phyloP scores from a whole-genome alignment of 1,140 invertebrate genomes.

The Rhopalosiphum padi region DNA sequence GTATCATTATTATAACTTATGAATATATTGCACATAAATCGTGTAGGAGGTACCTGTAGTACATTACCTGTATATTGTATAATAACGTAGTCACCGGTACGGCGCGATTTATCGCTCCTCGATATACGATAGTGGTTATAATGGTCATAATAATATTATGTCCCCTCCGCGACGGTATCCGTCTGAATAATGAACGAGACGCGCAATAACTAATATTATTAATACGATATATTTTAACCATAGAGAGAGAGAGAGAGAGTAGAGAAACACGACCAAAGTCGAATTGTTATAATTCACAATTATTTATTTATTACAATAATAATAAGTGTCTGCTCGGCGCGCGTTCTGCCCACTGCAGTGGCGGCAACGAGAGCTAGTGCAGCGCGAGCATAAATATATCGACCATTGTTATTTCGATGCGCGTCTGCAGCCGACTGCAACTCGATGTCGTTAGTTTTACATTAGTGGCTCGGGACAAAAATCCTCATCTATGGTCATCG shows the following conservation, averaged over 20 bases:
- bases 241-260: no score
- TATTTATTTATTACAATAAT: neutral
- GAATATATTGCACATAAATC: neutral
- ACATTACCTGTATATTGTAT: neutral
- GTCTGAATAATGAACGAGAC: neutral
- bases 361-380: neutral
- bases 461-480: neutral
- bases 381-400: neutral
- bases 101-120: neutral
- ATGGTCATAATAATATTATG: no score
- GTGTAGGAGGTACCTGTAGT: neutral
- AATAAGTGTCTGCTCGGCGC: neutral
- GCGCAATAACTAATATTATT: neutral
- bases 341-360: neutral
- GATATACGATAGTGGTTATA: no score
- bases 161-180: neutral
- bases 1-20: neutral
- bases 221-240: neutral
- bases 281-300: neutral
- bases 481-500: neutral
- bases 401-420: neutral
- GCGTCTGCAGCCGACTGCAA: neutral
- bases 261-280: neutral
- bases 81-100: neutral
- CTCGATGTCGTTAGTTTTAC: conserved; percentile 16